Percentiles rank a stretch among this genome's conserved stretches.
Conservation (phyloP, 2,797 vertebrate genomes). For the Tenualosa thibaudeaui region DNA sequence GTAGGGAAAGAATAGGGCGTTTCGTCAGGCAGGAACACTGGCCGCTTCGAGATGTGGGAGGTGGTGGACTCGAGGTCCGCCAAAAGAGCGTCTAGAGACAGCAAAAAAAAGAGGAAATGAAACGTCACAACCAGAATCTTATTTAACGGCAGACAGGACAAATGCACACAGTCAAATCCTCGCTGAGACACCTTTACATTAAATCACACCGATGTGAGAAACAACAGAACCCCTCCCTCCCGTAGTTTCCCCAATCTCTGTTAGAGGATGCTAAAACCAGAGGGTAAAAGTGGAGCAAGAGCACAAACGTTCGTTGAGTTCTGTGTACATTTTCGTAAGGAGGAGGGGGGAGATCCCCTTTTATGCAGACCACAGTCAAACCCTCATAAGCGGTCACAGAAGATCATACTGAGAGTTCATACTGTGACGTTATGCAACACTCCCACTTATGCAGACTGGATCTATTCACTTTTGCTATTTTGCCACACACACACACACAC, state of each 20-base stretch:
- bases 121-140: background rate
- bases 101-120: background rate
- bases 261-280: too few species aligned
- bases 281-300: too few species aligned
- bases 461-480: too few species aligned
- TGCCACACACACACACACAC: background rate
- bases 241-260: background rate
- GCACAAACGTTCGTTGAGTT: too few species aligned
- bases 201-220: background rate
- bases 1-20: slow-evolving; percentile 93
- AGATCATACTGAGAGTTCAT: too few species aligned
- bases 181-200: too few species aligned
- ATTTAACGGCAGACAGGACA: background rate
- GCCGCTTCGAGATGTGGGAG: slow-evolving; percentile 93
- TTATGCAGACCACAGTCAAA: too few species aligned
- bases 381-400: too few species aligned
- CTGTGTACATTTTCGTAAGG: too few species aligned
- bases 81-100: slow-evolving; percentile 85
- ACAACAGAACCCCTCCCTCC: background rate
- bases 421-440: too few species aligned
- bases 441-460: too few species aligned
- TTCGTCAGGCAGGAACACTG: slow-evolving; percentile 88
- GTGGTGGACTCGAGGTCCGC: slow-evolving; percentile 97
- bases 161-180: background rate
- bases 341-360: too few species aligned